Evolutionary conservation across 2,888 invertebrate genomes (phyloP), one percentile per base, ranked within the genome.

Genomic region (Portevinia maculata): DNA sequence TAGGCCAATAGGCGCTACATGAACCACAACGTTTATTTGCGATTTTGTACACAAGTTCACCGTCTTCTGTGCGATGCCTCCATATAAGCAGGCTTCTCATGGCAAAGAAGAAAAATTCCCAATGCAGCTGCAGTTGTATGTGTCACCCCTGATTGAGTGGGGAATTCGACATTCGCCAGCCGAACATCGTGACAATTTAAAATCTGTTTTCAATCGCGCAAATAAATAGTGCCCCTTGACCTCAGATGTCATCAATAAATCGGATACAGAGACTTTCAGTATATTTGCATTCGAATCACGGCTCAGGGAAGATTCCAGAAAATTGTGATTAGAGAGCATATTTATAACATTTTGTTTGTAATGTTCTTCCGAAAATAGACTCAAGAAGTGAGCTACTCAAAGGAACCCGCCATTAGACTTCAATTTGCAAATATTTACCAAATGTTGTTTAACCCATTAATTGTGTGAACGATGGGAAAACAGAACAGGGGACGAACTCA

Each of bases 1-100:
- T 84, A 79, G 79, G 84, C 65, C 60, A 71, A 83, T 41, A 65
- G 83, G 76, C 81, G 81, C 76, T 76, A 65, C 59, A 75, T 64
- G 75, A 17, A 62, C 13, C 53, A 11, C 28, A 24, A 48, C 75
- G 62, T 34, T 71, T 71, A 62, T 62, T 60, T 30, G 59, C 39
- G 41, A 52, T 24, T 70, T 70, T 11, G 41, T 59, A 46, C 50
- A 57, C 50, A 70, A 59, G 57, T 70, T 70, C 52, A 60, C 41
- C 52, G 60, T 70, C 60, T 70, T 52, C 24, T 39, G 39, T 41
- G 59, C 59, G 41, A 60, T 60, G 59, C 52, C 39, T 57, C 17
- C 46, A 30, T 34, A 48, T 24, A 19, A 48, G n/a, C n/a, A n/a
- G n/a, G 21, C 19, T 62, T 55, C 37, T 55, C 37, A 8, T 44